Percentiles rank a stretch among this genome's conserved stretches.
Evolutionary conservation across 2,797 vertebrate species (phyloP).

Genomic region (Cynodonichthys magdalenae): DNA sequence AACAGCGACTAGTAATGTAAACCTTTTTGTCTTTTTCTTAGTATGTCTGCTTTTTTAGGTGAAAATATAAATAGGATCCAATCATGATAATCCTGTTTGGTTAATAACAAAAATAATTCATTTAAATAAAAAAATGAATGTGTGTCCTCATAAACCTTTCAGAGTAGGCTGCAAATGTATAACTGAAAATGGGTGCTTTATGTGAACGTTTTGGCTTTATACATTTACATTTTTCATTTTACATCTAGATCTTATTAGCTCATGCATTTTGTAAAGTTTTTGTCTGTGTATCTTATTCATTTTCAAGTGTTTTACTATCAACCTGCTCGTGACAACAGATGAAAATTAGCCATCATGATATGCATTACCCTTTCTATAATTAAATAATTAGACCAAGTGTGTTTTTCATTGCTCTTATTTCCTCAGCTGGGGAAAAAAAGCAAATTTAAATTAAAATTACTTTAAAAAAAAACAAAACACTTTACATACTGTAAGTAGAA

Average conservation of each 20-base stretch:
- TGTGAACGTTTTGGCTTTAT: too few species aligned
- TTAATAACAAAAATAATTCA: conserved; percentile 20
- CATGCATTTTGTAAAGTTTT: too few species aligned
- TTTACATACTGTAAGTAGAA: conserved; percentile 36
- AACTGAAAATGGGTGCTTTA: conserved; percentile 28
- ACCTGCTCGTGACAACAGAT: too few species aligned
- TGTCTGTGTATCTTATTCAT: too few species aligned
- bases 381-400: conserved; percentile 47
- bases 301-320: too few species aligned
- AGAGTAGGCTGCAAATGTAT: conserved; percentile 50
- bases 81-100: conserved; percentile 47
- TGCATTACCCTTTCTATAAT: too few species aligned
- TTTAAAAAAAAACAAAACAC: conserved; percentile 22
- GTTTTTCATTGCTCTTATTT: conserved; percentile 48
- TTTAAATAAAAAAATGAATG: not conserved
- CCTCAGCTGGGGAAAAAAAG: conserved; percentile 25
- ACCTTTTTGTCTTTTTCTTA: not conserved
- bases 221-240: too few species aligned
- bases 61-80: conserved; percentile 42
- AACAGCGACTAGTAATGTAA: not conserved
- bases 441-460: conserved; percentile 44
- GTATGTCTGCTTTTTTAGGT: conserved; percentile 2
- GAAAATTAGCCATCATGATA: too few species aligned
- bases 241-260: too few species aligned
- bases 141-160: conserved; percentile 40